These are phyloP conservation scores for Dromococcyx pavoninus DNA, from an alignment of 2,797 vertebrate genomes.

Conservation along the genomic window DNA sequence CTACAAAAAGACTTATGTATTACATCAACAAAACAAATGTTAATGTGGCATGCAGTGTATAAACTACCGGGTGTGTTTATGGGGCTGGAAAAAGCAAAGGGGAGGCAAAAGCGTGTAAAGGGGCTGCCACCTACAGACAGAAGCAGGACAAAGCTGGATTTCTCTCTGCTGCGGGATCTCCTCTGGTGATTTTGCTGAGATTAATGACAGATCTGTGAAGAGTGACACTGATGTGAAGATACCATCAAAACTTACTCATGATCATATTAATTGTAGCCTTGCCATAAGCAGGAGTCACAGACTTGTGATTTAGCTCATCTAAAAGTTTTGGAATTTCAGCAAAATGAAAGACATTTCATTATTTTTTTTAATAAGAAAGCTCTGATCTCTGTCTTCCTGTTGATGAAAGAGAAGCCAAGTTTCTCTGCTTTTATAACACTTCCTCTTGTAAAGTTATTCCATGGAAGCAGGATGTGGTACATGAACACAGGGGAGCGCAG, in stretches of 20 bases:
- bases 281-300: neutral
- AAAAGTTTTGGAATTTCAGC: neutral
- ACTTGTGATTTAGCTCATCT: neutral
- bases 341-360: neutral
- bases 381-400: neutral
- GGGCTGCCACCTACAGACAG: constrained; percentile 58
- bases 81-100: neutral
- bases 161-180: neutral
- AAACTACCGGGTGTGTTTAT: rapidly evolving
- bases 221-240: neutral
- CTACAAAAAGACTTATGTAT: neutral
- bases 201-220: rapidly evolving
- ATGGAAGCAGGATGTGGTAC: neutral
- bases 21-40: neutral
- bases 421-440: neutral
- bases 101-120: neutral
- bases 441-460: neutral
- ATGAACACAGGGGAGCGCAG: neutral
- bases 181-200: neutral
- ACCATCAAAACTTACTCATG: neutral
- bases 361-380: neutral
- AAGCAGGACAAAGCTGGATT: neutral
- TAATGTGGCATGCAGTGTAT: neutral
- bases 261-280: neutral
- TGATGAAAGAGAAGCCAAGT: neutral